Conservation (phyloP, 1,140 invertebrate species). For the Procambarus clarkii region DNA sequence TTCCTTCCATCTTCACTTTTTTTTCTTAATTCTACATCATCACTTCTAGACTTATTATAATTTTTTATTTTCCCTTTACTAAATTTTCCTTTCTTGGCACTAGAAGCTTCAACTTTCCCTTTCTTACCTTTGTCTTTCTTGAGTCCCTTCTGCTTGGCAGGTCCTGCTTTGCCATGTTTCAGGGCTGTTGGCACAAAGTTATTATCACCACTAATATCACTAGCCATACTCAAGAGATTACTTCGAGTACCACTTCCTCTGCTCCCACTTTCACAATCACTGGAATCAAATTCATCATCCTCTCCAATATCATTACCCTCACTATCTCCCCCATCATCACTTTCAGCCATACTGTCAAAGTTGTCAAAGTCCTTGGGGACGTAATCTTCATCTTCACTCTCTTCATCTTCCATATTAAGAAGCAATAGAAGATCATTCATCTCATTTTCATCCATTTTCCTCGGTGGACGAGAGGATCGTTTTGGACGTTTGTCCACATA, state of each 20-base stretch:
- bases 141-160: constrained; percentile 26
- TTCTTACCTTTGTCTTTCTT: constrained; percentile 29
- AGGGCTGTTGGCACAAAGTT: constrained; percentile 35
- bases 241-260: constrained; percentile 33
- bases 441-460: constrained; percentile 61
- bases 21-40: constrained; percentile 23
- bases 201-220: constrained; percentile 33
- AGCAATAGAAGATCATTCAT: constrained; percentile 71
- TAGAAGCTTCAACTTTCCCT: constrained; percentile 29
- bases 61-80: constrained; percentile 51
- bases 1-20: constrained; percentile 43
- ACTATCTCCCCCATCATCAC: constrained; percentile 53
- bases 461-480: constrained; percentile 58
- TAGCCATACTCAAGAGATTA: constrained; percentile 19
- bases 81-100: constrained; percentile 61
- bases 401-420: constrained; percentile 72
- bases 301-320: constrained; percentile 33
- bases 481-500: constrained; percentile 70
- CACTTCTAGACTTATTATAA: constrained; percentile 10
- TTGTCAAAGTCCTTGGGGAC: constrained; percentile 66
- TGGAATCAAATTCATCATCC: constrained; percentile 17
- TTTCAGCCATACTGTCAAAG: constrained; percentile 59
- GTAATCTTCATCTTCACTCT: constrained; percentile 72
- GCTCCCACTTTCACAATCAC: constrained; percentile 24
- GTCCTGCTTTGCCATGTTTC: constrained; percentile 14